Base-by-base conservation (phyloP, 2,888 invertebrate species). In the Alloscopus bannaensis region DNA sequence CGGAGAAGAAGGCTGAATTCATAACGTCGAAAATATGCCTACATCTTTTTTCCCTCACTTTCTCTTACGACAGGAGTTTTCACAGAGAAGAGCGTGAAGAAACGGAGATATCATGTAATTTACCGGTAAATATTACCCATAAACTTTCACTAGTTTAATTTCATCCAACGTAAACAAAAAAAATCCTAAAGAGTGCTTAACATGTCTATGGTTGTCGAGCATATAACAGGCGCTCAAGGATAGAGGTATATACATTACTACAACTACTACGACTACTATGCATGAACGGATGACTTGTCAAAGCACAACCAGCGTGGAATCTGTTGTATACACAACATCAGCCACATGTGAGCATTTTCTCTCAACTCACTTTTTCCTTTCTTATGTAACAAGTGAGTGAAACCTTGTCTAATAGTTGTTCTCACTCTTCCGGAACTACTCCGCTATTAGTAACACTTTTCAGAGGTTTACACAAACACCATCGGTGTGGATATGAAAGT, bases 101-200 rank as follows among this genome's bases (percentile, higher is more conserved):
- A 55, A 16, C 13, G 55, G n/a, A 26, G 55, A 55, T 55, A 76
- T 82, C 76, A 82, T 80, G 81, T 80, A 82, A 82, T 82, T 80
- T 70, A 71, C 82, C 72, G 71, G 75, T 72, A 80, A 80, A 76
- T 79, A 80, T 76, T 82, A 57, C 81, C 75, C 76, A 75, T 79
- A 78, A 75, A 82, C 66, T 50, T 73, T 73, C 80, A 73, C 68
- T 50, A 73, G 47, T 82, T 80, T 80, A 82, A 82, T 82, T 82
- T 80, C 76, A 76, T 76, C 68, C 42, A 45, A 66, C 59, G 62
- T 73, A 68, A 8, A 64, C 36, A 55, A 55, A 55, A 26, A 55
- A n/a, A 24, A 2, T 18, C 8, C 42, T 42, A n/a, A n/a, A n/a
- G n/a, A n/a, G n/a, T n/a, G n/a, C n/a, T n/a, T n/a, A n/a, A n/a